Percentiles rank a stretch among this genome's conserved stretches.
Evolutionary conservation across 2,797 vertebrate genomes (phyloP).

Genomic region (Leuciscus waleckii): DNA sequence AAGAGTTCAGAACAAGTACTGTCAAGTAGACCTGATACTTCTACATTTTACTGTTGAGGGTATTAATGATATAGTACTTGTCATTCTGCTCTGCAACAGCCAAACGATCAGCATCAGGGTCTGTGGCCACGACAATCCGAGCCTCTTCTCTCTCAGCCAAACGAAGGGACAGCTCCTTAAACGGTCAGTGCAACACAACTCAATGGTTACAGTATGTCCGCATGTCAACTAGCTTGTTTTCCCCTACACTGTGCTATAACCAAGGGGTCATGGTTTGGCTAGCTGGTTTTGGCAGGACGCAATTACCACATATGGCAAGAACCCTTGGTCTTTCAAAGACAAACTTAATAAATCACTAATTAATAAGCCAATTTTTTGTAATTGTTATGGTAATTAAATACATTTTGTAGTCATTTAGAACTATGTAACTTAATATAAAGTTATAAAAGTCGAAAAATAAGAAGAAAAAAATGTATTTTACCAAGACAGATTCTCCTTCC

Average conservation of each 20-base stretch:
- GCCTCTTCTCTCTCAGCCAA: constrained; percentile 89
- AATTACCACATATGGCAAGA: no score
- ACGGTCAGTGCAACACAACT: constrained; percentile 3
- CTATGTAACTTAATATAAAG: neutral
- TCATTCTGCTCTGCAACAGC: constrained; percentile 89
- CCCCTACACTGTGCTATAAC: neutral
- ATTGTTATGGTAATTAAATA: neutral
- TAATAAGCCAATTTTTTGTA: neutral
- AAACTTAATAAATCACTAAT: neutral
- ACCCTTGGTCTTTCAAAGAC: no score
- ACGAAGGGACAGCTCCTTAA: constrained; percentile 86
- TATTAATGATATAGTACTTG: constrained; percentile 73
- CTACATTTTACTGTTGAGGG: neutral
- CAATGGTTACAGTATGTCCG: neutral
- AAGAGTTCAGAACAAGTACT: neutral
- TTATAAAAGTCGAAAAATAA: neutral
- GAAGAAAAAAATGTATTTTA: constrained; percentile 62
- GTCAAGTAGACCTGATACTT: neutral
- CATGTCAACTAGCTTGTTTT: neutral
- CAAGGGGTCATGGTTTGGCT: neutral
- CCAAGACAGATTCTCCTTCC: constrained; percentile 93
- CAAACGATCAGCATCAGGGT: constrained; percentile 93
- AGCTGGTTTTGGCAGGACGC: neutral
- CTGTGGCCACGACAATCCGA: constrained; percentile 88
- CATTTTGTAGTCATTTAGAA: neutral